Conservation (phyloP, 2,113 vertebrate species). For the Plestiodon gilberti region DNA sequence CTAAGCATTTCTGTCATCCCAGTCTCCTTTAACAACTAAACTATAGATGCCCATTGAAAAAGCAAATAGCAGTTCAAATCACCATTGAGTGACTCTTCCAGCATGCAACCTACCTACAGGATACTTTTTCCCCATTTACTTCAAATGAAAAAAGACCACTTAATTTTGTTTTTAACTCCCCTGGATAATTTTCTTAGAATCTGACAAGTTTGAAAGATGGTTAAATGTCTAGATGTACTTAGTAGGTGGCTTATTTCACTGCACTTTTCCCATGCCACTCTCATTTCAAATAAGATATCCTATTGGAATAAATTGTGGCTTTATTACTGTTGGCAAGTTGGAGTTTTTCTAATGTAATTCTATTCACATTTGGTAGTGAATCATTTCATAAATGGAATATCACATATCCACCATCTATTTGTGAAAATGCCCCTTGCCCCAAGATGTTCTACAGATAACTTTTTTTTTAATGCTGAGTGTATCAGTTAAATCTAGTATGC, state of each 20-base stretch:
- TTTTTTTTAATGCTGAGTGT: conserved; percentile 23
- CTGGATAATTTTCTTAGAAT: conserved; percentile 41
- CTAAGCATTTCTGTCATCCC: no score
- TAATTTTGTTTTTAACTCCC: conserved; percentile 38
- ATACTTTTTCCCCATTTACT: background rate
- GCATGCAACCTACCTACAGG: conserved; percentile 4
- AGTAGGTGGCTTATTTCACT: conserved; percentile 23
- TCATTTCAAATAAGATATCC: conserved; percentile 46
- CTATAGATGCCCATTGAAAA: background rate
- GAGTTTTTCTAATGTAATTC: conserved; percentile 39
- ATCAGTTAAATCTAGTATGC: background rate
- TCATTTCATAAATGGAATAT: conserved; percentile 17
- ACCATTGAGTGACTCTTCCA: background rate
- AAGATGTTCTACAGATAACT: background rate
- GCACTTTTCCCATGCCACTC: conserved; percentile 12
- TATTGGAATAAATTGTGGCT: conserved; percentile 22
- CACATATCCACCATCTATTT: background rate
- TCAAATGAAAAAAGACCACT: conserved; percentile 45
- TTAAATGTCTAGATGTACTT: conserved; percentile 19
- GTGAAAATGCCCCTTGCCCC: conserved; percentile 4
- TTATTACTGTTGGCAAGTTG: conserved; percentile 18
- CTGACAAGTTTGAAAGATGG: conserved; percentile 47
- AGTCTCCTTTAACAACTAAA: no score
- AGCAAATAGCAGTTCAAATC: conserved; percentile 28
- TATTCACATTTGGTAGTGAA: conserved; percentile 33